Evolutionary conservation across 1,140 invertebrate species (phyloP), one percentile per base, ranked within the genome.

Genomic region (Drosophila leontia): DNA sequence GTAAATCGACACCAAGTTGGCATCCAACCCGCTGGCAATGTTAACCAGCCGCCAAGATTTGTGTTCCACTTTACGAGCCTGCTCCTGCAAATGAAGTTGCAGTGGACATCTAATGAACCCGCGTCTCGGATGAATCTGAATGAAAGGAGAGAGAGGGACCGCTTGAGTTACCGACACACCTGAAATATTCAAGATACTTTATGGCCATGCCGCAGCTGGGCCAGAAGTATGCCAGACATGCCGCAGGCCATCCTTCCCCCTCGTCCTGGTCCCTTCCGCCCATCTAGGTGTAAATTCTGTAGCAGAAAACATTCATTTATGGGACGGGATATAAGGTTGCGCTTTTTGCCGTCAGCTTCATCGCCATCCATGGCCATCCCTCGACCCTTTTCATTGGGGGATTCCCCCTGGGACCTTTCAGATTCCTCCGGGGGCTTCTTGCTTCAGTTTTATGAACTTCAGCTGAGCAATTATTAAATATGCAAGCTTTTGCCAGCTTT

Each of bases 101-200:
- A 75, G 71, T 67, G 79, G 57, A 68, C 77, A 71, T 81, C 78
- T 88, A 90, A 87, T 87, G 84, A 87, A 87, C 67, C 61, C 71
- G 42, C 34, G 26, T 12, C 47, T 39, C 53, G 53, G 53, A 26
- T 56, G 53, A 39, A 39, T 39, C 53, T 48, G 72, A 47, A 26
- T 34, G 35, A 29, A 29, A 50, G 19, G 34, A 41, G 23, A 32
- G 13, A 12, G 34, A 34, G 13, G 3, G 53, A 23, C 19, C 57
- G 50, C 62, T 64, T 60, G 78, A 87, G 78, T 71, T 75, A 59
- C 80, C 70, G 41, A 59, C 85, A 59, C 69, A 87, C 80, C 78
- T 75, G 65, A 87, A 87, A 87, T 90, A 90, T 90, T 87, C 79
- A 80, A 84, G 85, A 87, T 87, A 84, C 80, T 90, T 87, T 87